These are phyloP conservation scores for Clinocottus analis DNA, from an alignment of 2,113 vertebrate species.

Conservation along the genomic window DNA sequence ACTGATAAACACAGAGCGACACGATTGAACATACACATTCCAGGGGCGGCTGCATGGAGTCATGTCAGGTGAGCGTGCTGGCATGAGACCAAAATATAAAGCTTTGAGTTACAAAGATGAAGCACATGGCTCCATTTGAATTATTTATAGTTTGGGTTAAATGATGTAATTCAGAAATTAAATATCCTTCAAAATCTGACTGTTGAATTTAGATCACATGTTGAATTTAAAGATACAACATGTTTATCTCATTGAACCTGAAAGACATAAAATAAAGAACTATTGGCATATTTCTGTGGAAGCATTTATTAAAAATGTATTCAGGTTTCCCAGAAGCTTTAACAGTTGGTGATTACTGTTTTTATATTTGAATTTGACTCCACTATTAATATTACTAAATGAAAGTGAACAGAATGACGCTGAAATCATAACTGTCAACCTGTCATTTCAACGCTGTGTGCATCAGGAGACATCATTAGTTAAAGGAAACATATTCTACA, in stretches of 20 bases:
- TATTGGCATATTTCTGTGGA: constrained; percentile 36
- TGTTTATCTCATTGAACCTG: background rate
- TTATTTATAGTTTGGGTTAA: background rate
- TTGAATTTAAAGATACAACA: background rate
- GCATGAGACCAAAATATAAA: constrained; percentile 60
- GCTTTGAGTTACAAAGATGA: constrained; percentile 47
- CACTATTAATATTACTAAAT: constrained; percentile 61
- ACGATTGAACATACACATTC: constrained; percentile 65
- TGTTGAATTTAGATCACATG: background rate
- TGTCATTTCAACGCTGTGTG: constrained; percentile 22
- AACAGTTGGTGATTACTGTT: constrained; percentile 42
- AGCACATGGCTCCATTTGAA: background rate
- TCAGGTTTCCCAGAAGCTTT: constrained; percentile 52
- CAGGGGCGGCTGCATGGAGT: constrained; percentile 57
- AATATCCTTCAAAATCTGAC: constrained; percentile 12
- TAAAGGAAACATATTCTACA: constrained; percentile 13
- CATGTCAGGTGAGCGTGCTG: constrained; percentile 72
- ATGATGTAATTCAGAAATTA: constrained; percentile 12
- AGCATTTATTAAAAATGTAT: constrained; percentile 40
- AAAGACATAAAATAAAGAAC: constrained; percentile 30
- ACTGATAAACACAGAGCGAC: constrained; percentile 48
- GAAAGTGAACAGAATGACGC: constrained; percentile 57
- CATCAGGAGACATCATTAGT: constrained; percentile 3
- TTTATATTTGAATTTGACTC: constrained; percentile 57
- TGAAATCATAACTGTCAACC: constrained; percentile 46